phyloP scores from a whole-genome alignment of 1,140 invertebrate species.

The Branchinecta lynchi region DNA sequence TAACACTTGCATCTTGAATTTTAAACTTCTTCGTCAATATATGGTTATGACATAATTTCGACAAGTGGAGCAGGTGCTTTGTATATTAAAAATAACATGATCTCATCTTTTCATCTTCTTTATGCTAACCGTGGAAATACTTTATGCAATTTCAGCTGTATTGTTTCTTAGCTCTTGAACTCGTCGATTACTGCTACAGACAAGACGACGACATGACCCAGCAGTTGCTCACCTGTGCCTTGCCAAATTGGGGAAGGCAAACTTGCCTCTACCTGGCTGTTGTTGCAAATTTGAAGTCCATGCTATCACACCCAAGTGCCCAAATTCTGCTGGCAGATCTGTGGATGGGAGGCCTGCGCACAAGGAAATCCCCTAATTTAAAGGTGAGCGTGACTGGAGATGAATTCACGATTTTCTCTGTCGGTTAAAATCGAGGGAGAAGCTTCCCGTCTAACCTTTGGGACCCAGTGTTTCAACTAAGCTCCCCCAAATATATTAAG shows the following conservation, averaged over 20 bases:
- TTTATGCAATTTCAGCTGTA: no score
- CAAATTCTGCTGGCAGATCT: conserved; percentile 94
- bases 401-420: no score
- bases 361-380: conserved; percentile 81
- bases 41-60: no score
- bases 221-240: conserved; percentile 82
- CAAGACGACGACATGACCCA: conserved; percentile 90
- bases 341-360: conserved; percentile 94
- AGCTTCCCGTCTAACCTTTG: background rate
- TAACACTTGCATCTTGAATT: no score
- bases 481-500: no score
- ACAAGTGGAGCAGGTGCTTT: no score
- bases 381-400: conserved; percentile 45
- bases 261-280: conserved; percentile 90
- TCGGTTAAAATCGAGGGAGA: background rate
- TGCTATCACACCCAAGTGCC: conserved; percentile 88
- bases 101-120: no score
- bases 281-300: conserved; percentile 76
- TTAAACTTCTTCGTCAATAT: no score
- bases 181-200: conserved; percentile 88
- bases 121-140: background rate
- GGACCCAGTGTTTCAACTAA: no score
- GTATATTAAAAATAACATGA: no score
- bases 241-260: conserved; percentile 93
- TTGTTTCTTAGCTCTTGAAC: conserved; percentile 51